Conservation (phyloP, 2,113 vertebrate genomes). For the Pachyramphus minor region DNA sequence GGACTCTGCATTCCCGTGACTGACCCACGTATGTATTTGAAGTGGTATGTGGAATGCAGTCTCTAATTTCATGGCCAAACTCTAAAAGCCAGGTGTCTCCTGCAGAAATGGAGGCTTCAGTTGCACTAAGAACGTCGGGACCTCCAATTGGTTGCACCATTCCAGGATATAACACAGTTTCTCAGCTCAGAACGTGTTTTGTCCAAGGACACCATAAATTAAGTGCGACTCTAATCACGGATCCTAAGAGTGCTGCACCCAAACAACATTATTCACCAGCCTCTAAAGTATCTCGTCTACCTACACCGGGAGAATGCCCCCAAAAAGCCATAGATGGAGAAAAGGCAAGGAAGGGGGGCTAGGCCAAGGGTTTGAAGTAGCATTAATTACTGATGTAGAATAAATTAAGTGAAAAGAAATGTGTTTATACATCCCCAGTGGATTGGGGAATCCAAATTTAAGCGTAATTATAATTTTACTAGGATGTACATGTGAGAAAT, state of each 20-base stretch:
- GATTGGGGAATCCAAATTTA: background rate
- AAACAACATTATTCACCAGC: conserved; percentile 79
- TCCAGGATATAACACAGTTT: conserved; percentile 71
- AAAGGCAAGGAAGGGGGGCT: conserved; percentile 60
- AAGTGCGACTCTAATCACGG: conserved; percentile 69
- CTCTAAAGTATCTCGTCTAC: conserved; percentile 50
- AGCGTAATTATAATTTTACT: background rate
- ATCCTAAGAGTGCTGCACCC: conserved; percentile 42
- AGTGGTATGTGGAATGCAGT: background rate
- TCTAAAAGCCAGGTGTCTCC: conserved; percentile 8
- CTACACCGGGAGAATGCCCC: conserved; percentile 71
- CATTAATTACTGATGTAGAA: background rate
- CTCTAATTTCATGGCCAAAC: background rate
- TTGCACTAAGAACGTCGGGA: conserved; percentile 45
- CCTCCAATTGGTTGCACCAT: conserved; percentile 67
- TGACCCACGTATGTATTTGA: conserved; percentile 79
- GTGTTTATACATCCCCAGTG: fast-evolving
- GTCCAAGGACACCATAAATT: conserved; percentile 70
- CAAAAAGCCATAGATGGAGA: conserved; percentile 79
- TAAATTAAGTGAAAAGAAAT: background rate
- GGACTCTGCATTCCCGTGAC: conserved; percentile 78
- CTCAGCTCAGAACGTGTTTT: conserved; percentile 61
- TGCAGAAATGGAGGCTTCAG: conserved; percentile 62
- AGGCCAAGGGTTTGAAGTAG: background rate
- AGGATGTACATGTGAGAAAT: background rate